phyloP scores from a whole-genome alignment of 2,888 invertebrate species.

The Drosophila cognata region DNA sequence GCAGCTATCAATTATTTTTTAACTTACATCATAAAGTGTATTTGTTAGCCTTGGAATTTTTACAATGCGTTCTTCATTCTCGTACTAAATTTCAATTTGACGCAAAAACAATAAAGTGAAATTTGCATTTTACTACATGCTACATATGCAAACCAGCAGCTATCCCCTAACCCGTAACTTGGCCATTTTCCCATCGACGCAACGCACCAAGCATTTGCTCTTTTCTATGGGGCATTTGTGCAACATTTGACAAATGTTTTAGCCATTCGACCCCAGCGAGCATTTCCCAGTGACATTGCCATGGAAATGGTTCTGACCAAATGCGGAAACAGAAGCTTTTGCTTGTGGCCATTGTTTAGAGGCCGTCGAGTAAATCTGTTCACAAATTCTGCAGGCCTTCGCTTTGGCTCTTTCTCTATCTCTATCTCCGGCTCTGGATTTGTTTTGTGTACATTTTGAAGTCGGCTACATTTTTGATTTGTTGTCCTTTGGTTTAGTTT shows the following conservation, averaged over 20 bases:
- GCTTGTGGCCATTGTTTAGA: constrained; percentile 50
- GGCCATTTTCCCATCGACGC: not conserved
- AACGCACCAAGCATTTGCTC: constrained; percentile 18
- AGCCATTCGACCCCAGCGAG: constrained; percentile 41
- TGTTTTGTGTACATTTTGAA: constrained; percentile 20
- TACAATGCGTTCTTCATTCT: constrained; percentile 14
- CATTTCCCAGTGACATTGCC: constrained; percentile 34
- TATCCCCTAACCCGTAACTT: not conserved
- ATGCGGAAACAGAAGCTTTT: constrained; percentile 58
- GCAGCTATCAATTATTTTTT: not conserved
- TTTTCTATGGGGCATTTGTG: constrained; percentile 37
- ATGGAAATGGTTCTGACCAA: constrained; percentile 57
- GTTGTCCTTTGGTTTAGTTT: constrained; percentile 45
- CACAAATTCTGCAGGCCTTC: constrained; percentile 33
- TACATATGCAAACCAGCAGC: constrained; percentile 1
- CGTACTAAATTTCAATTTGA: constrained; percentile 58
- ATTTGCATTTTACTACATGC: constrained; percentile 49
- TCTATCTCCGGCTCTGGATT: constrained; percentile 4
- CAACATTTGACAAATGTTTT: constrained; percentile 64
- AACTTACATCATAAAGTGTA: constrained; percentile 4
- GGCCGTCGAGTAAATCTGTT: constrained; percentile 41
- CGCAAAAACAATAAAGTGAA: constrained; percentile 59
- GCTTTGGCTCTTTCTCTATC: constrained; percentile 19
- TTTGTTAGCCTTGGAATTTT: not conserved
- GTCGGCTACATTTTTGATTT: constrained; percentile 45